These are phyloP conservation scores for Heliconius charithonia DNA, from an alignment of 2,888 invertebrate species.

Conservation along the genomic window DNA sequence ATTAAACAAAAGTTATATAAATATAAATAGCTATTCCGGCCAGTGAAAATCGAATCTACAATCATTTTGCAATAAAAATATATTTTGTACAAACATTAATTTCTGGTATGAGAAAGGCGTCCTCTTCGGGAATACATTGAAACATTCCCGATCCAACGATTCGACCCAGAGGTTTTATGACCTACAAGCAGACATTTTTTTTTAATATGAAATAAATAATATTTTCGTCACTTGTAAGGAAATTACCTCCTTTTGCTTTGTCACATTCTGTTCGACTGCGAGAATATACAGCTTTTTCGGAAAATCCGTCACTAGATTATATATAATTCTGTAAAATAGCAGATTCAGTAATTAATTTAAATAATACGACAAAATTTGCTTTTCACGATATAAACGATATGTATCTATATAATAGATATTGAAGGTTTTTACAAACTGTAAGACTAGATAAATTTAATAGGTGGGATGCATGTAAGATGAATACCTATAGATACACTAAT, in stretches of 20 bases:
- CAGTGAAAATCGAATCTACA: background rate
- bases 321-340: slow-evolving; percentile 70
- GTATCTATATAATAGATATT: background rate
- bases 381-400: too few relatives aligned
- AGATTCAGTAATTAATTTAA: background rate
- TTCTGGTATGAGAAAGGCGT: slow-evolving; percentile 83
- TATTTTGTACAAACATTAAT: slow-evolving; percentile 61
- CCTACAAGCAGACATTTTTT: slow-evolving; percentile 55
- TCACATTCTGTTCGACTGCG: slow-evolving; percentile 85
- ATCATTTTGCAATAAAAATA: background rate
- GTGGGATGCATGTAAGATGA: too few relatives aligned
- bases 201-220: background rate
- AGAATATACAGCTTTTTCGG: slow-evolving; percentile 85
- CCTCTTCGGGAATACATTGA: slow-evolving; percentile 81
- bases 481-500: too few relatives aligned
- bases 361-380: background rate
- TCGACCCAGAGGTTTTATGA: slow-evolving; percentile 84
- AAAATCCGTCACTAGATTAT: slow-evolving; percentile 75
- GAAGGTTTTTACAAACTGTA: background rate
- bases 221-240: background rate
- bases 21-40: background rate
- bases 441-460: background rate
- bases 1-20: background rate
- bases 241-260: slow-evolving; percentile 75
- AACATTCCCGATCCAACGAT: slow-evolving; percentile 81